Evolutionary conservation across 2,113 vertebrate species (phyloP).

Genomic region (Gopherus flavomarginatus): DNA sequence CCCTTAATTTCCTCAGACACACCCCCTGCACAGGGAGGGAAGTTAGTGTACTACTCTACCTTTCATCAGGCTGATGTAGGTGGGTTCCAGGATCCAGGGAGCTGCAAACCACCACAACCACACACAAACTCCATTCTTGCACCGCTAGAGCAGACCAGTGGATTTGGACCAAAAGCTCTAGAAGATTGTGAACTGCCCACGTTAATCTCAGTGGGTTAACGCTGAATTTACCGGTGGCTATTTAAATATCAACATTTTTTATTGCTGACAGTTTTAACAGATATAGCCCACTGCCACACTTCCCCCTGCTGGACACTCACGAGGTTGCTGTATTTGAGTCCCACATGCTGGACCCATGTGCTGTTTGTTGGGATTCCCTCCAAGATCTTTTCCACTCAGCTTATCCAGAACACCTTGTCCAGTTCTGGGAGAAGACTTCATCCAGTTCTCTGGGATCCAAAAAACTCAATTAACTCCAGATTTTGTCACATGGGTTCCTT

Average conservation of each 20-base stretch:
- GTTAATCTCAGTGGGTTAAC: not conserved
- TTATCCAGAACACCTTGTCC: not conserved
- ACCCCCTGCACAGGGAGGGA: not conserved
- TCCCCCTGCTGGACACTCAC: no score
- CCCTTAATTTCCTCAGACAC: not conserved
- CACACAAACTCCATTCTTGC: not conserved
- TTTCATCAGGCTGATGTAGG: not conserved
- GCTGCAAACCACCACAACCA: not conserved
- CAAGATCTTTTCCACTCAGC: not conserved
- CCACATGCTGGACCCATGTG: no score
- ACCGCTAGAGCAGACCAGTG: not conserved
- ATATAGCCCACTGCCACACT: not conserved
- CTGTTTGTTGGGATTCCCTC: no score
- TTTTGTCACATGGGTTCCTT: not conserved
- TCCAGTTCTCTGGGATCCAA: not conserved
- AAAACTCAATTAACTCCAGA: not conserved
- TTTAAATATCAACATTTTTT: not conserved
- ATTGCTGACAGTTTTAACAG: not conserved
- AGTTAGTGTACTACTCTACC: not conserved
- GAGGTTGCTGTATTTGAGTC: no score
- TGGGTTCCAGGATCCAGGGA: not conserved
- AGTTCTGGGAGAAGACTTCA: not conserved
- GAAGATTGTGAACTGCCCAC: not conserved
- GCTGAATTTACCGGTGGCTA: not conserved
- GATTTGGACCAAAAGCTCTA: not conserved